A percentile compares a stretch with the other conserved stretches of the same genome.
Conservation (phyloP, 2,888 invertebrate genomes). For the Nephrotoma flavescens region DNA sequence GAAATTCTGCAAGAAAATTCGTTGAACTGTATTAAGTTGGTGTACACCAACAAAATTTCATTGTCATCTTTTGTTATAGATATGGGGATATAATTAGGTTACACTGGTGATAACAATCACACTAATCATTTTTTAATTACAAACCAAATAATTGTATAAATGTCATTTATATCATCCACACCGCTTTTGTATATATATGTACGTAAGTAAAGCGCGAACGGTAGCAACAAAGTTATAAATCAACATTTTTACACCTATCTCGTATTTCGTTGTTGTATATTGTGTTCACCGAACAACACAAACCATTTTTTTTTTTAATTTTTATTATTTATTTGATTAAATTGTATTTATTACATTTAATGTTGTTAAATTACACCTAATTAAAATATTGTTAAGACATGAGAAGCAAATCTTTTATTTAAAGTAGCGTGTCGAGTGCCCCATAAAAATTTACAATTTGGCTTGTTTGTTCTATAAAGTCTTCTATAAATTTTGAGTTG, state of each 20-base stretch:
- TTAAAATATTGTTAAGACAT: background rate
- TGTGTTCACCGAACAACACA: background rate
- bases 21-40: background rate
- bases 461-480: background rate
- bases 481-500: background rate
- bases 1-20: background rate
- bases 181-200: background rate
- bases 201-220: background rate
- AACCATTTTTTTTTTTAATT: background rate
- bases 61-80: background rate
- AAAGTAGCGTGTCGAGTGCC: background rate
- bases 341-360: background rate
- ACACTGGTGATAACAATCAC: background rate
- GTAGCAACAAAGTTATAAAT: background rate
- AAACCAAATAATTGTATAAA: background rate
- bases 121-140: background rate
- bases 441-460: background rate
- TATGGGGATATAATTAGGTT: background rate
- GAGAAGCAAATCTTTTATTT: background rate
- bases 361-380: background rate
- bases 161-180: background rate
- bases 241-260: background rate
- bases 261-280: background rate
- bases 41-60: background rate
- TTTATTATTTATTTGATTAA: background rate